A percentile compares a stretch with the other conserved stretches of the same genome.
phyloP scores from a whole-genome alignment of 2,888 invertebrate genomes.

The Hydraecia micacea region DNA sequence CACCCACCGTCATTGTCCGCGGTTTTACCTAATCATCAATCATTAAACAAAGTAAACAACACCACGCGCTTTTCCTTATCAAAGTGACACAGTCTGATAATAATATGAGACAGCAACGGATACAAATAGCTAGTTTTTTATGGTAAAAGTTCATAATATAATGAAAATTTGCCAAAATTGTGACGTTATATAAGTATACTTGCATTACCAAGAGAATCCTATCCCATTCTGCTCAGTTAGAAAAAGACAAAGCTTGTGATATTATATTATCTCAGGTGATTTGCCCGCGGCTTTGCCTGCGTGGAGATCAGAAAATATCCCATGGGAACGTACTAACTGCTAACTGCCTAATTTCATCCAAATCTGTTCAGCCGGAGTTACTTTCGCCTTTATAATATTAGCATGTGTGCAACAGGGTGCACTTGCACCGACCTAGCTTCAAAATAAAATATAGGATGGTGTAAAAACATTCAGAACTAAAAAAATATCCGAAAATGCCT shows the following conservation, averaged over 20 bases:
- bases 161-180: not conserved
- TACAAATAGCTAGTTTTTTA: not conserved
- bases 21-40: conserved; percentile 37
- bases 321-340: too few relatives aligned
- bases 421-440: not conserved
- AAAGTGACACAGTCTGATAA: conserved; percentile 42
- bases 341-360: too few relatives aligned
- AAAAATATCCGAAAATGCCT: too few relatives aligned
- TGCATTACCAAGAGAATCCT: not conserved
- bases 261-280: not conserved
- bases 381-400: not conserved
- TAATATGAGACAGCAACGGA: not conserved
- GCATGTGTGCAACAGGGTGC: not conserved
- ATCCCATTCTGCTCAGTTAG: not conserved
- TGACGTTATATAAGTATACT: not conserved
- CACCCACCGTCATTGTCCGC: not conserved
- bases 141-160: not conserved
- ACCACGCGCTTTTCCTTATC: conserved; percentile 34
- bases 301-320: not conserved
- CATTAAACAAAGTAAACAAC: conserved; percentile 30
- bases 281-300: not conserved
- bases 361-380: not conserved
- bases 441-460: not conserved
- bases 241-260: not conserved
- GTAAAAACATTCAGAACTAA: too few relatives aligned